Evolutionary conservation across 2,888 invertebrate species (phyloP), one percentile per base, ranked within the genome.

Genomic region (Psylliodes chrysocephalus): DNA sequence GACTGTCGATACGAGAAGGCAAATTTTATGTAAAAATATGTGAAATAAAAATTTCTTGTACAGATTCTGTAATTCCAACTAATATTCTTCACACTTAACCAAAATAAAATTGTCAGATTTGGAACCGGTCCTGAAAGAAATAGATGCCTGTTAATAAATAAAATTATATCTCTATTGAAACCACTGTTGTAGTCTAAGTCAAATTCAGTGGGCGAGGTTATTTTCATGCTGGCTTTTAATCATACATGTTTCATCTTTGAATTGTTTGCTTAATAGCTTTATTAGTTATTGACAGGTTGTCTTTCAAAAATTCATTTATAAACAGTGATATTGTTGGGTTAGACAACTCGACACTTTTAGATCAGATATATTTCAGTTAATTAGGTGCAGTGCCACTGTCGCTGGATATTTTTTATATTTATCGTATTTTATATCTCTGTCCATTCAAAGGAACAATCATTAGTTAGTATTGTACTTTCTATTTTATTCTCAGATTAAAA

Each of bases 341-440:
- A 64, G 60, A 59, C 68, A 55, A 71, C 71, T 74, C 73, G 73
- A 75, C 75, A 75, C 74, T 74, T 76, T 72, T 25, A 49, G 67
- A 73, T 74, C 68, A 67, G 71, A 69, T 71, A 71, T 68, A 68
- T 69, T 63, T 60, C 63, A 67, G 67, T 76, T 77, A 77, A 69
- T 64, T 63, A 69, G 54, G 64, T 67, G 64, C 65, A 71, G 61
- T 72, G 74, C 74, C 74, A 71, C 59, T 71, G 71, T 70, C 68
- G 70, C 68, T 71, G 68, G 65, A 65, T 61, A 65, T 67, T 64
- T 60, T 64, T 61, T 47, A 44, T 14, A 1, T n/a, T 35, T 35
- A 35, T 35, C 35, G 14, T 4, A 35, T 35, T 35, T 35, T 1
- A 35, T 35, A 35, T 35, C 35, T 35, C n/a, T 14, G 22, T 12